Conservation (phyloP, 2,797 vertebrate species). For the Oreochromis mossambicus region DNA sequence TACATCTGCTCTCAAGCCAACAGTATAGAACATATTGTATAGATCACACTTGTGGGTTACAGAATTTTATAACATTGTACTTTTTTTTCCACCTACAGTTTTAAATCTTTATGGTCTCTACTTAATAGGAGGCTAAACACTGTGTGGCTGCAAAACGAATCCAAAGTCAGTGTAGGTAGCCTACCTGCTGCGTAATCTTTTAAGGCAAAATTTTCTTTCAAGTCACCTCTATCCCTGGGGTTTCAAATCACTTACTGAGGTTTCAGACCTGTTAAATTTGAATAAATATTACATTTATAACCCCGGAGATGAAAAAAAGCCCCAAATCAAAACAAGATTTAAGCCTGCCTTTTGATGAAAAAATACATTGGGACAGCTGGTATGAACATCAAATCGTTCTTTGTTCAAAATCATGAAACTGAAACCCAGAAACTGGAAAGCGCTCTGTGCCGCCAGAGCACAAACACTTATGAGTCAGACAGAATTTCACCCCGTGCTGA, state of each 20-base stretch:
- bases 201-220: slow-evolving; percentile 30
- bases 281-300: slow-evolving; percentile 54
- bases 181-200: slow-evolving; percentile 45
- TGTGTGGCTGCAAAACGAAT: background rate
- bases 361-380: slow-evolving; percentile 60
- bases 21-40: slow-evolving; percentile 1
- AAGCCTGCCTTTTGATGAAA: slow-evolving; percentile 4
- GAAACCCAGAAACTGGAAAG: slow-evolving; percentile 55
- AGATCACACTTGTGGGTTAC: slow-evolving; percentile 21
- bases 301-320: slow-evolving; percentile 31
- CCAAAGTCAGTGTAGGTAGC: slow-evolving; percentile 1
- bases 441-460: slow-evolving; percentile 39
- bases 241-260: slow-evolving; percentile 33
- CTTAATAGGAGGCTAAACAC: slow-evolving; percentile 28
- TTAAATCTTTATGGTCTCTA: slow-evolving; percentile 4
- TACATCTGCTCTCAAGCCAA: slow-evolving; percentile 1
- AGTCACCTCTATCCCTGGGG: slow-evolving; percentile 10
- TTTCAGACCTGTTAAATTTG: slow-evolving; percentile 35
- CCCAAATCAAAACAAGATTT: slow-evolving; percentile 24
- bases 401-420: slow-evolving; percentile 60
- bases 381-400: slow-evolving; percentile 56
- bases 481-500: slow-evolving; percentile 12
- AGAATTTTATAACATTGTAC: slow-evolving; percentile 13
- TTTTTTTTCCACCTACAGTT: background rate
- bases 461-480: slow-evolving; percentile 58